Percentiles rank a stretch among this genome's conserved stretches.
These are phyloP conservation scores for Limnephilus rhombicus DNA, from an alignment of 2,888 invertebrate genomes.

Conservation along the genomic window DNA sequence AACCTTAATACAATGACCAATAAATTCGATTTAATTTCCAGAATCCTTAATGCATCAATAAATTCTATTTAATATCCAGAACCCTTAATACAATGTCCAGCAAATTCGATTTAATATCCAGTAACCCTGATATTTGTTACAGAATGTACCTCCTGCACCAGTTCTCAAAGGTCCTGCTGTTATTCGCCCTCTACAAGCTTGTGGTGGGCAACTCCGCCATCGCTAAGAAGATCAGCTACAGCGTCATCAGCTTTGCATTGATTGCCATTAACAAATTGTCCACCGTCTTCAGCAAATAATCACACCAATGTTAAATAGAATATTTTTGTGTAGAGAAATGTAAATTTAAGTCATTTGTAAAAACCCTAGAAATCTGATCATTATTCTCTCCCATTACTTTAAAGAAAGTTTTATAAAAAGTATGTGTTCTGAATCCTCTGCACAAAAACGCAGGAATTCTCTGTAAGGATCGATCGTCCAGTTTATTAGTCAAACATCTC, in stretches of 20 bases:
- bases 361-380: not conserved
- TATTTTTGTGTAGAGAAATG: not conserved
- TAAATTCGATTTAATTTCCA: too few relatives aligned
- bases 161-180: conserved; percentile 44
- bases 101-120: not conserved
- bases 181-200: conserved; percentile 49
- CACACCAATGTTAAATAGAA: not conserved
- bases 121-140: not conserved
- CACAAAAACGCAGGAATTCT: too few relatives aligned
- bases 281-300: conserved; percentile 29
- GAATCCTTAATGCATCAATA: too few relatives aligned
- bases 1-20: too few relatives aligned
- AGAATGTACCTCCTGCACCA: conserved; percentile 55
- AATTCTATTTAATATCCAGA: too few relatives aligned
- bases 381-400: too few relatives aligned
- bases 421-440: too few relatives aligned
- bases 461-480: too few relatives aligned
- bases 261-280: conserved; percentile 44
- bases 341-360: not conserved
- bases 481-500: too few relatives aligned
- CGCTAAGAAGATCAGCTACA: conserved; percentile 58
- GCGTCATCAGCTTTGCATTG: conserved; percentile 44
- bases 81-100: not conserved
- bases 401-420: too few relatives aligned
- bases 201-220: conserved; percentile 47